Percentiles rank a stretch among this genome's conserved stretches.
Conservation (phyloP, 2,888 invertebrate genomes). For the Diabrotica balteata region DNA sequence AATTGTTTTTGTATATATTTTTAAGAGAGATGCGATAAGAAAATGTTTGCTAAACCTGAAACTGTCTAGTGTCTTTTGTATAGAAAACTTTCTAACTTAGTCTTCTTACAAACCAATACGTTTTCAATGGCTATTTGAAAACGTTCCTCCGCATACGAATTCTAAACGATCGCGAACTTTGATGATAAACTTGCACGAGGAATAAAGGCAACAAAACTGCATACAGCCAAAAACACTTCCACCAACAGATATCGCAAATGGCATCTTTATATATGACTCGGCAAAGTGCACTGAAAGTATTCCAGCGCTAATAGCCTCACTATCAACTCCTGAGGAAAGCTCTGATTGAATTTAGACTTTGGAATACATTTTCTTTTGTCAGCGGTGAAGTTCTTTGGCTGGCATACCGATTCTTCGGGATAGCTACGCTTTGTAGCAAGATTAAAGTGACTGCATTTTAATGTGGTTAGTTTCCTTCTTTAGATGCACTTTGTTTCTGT, state of each 20-base stretch:
- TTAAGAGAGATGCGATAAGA: too few species aligned
- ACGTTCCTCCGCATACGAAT: too few species aligned
- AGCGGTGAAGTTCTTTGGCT: conserved; percentile 14
- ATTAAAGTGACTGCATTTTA: conserved; percentile 25
- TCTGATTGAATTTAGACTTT: conserved; percentile 42
- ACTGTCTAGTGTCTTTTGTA: too few species aligned
- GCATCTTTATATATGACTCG: conserved; percentile 15
- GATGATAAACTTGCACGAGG: too few species aligned
- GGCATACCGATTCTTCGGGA: conserved; percentile 4
- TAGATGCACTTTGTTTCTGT: conserved; percentile 19
- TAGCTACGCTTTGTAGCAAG: conserved; percentile 13
- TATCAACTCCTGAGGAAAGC: conserved; percentile 42
- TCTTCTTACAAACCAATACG: too few species aligned
- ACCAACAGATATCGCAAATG: conserved; percentile 12
- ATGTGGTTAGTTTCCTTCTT: conserved; percentile 26
- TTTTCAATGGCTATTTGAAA: too few species aligned
- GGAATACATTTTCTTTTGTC: conserved; percentile 36
- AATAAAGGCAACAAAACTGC: background rate
- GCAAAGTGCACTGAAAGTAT: conserved; percentile 14
- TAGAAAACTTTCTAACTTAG: too few species aligned
- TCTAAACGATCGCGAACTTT: too few species aligned
- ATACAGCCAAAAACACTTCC: conserved; percentile 7
- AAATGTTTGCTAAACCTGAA: too few species aligned
- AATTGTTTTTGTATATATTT: too few species aligned
- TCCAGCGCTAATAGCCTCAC: conserved; percentile 39